Evolutionary conservation across 2,113 vertebrate genomes (phyloP), one percentile per base, ranked within the genome.

Genomic region (Cettia cetti): DNA sequence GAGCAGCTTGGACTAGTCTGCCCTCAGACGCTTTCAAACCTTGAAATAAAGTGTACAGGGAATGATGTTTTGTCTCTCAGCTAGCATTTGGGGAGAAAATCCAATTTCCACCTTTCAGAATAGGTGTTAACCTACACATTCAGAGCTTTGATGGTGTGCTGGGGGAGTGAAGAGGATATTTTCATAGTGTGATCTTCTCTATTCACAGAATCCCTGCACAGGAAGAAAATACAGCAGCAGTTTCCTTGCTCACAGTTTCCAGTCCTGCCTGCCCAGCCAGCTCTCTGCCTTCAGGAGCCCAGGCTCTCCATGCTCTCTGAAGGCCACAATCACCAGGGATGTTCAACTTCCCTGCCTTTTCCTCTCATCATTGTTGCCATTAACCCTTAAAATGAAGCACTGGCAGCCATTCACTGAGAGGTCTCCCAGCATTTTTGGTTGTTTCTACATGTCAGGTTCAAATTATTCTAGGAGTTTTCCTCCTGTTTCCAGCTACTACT

Each of bases 31-130:
- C 74, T 80, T 90, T 86, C 42, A 40, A 88, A 80, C 30, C 23
- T 59, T 13, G 3, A 69, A 90, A 87, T 75, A 20, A 89, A 82
- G 28, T 56, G 28, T 54, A 4, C 1, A 5, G 60, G 39, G 35
- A 91, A 76, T 63, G 21, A 70, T 77, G 42, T 80, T 88, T 63
- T 47, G n/a, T 80, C 56, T 93, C 75, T 60, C 59, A 53, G 78
- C 40, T 35, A 23, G 15, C 45, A 31, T 61, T 89, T 69, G 35
- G n/a, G 78, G 74, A 91, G 44, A 80, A 88, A 96, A 96, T 92
- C 68, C 79, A 70, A 90, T 94, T 96, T 90, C 79, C 78, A 87
- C 87, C 71, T 93, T 77, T 80, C 90, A 77, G 59, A 54, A 18
- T n/a, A 86, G 79, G 68, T 90, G 94, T 71, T 83, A 93, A 77